Base-by-base conservation (phyloP, 2,113 vertebrate species). In the Ploceus nigricollis region DNA sequence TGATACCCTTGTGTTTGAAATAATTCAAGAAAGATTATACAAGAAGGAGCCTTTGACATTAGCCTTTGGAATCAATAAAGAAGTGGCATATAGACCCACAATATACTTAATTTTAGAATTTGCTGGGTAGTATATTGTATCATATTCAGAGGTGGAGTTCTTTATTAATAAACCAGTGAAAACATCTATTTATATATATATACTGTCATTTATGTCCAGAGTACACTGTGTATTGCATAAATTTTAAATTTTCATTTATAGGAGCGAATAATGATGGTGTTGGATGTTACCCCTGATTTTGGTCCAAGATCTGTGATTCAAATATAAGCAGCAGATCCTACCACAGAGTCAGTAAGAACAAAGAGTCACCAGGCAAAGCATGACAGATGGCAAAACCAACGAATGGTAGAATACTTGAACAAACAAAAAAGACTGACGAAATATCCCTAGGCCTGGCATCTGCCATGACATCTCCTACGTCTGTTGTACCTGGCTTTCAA, bases 321-420 rank as follows among this genome's bases (percentile, higher is more conserved):
- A 65, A 76, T 30, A 57, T 4, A 78, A 48, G 47, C 69, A 91
- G 56, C 58, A 73, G 13, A 16, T 9, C 61, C 48, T 53, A 71
- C 70, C 44, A 82, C 47, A 85, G 13, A 90, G 23, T 40, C 82
- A 89, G 56, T 13, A 40, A 81, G 64, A 95, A 83, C 64, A 92
- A 92, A 90, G 39, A 92, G 9, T 58, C 6, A 1, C 24, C 60
- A 87, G 35, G 48, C 76, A 93, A 83, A 81, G 19, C 9, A 10
- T 37, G 60, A 89, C 94, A 95, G 96, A 89, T 96, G 92, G 86
- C 42, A 90, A 77, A 94, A 83, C 24, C 89, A 88, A 54, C 5
- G 31, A 93, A 89, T 81, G 54, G 68, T 73, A 15, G 47, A 87
- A 66, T 47, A 81, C 24, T 90, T 83, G 79, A 83, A 80, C 33